Evolutionary conservation across 2,113 vertebrate genomes (phyloP), one percentile per base, ranked within the genome.

Genomic region (Marmota flaviventris): DNA sequence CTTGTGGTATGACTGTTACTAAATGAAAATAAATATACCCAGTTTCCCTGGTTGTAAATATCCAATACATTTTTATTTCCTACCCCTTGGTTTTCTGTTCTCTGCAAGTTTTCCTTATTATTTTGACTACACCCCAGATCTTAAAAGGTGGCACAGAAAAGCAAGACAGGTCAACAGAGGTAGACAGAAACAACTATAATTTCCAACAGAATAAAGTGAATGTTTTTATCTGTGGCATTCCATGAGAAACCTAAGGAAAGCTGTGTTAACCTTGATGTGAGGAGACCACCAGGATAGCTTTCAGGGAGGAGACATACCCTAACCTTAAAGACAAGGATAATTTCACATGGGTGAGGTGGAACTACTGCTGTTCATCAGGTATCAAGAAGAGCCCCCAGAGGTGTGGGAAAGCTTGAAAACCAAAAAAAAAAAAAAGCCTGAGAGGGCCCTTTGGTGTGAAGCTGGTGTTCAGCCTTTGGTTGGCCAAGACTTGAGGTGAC

Each of bases 171-270:
- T 90, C 65, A 48, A 42, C 72, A 92, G 81, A 82, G 48, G 78
- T 48, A 83, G 63, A 91, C 29, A 45, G 87, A 65, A 91, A 51
- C 69, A 58, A 45, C 53, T 56, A 18, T 81, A 63, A 72, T 93
- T 32, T 92, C 75, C 85, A 79, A 75, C 13, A 93, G 48, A 95
- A 88, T 85, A 61, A 86, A 92, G 29, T 82, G 32, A 92, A n/a
- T 70, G 5, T 88, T 78, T 51, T 37, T 87, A 51, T 76, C 37
- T 27, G 39, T 34, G 42, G 13, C 37, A 2, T 45, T 91, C 25
- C 48, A 0, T 29, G 82, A 83, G 82, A 87, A 85, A 37, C 45
- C 67, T 51, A 61, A 95, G 45, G 69, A 70, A 37, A 53, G 20
- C 25, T 65, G 70, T 63, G 4, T 77, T 95, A 89, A 45, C 51